phyloP scores from a whole-genome alignment of 53 echinoderm and acorn worm genomes.

The Temnopleurus reevesii region DNA sequence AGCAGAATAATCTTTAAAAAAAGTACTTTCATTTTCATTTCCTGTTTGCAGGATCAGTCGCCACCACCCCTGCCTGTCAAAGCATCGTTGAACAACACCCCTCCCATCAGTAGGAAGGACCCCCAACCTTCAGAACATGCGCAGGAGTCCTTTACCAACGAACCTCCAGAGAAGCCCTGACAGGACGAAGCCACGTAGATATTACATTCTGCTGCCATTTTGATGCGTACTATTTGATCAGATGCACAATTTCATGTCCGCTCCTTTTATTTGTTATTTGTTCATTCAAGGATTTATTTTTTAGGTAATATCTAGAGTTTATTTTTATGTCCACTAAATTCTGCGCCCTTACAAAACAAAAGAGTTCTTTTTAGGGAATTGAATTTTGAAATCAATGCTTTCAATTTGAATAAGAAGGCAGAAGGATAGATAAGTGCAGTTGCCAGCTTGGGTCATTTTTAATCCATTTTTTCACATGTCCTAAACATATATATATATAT shows the following conservation, averaged over 20 bases:
- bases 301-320: no score
- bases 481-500: no score
- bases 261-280: not conserved
- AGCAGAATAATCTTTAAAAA: no score
- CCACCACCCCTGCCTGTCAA: constrained; percentile 63
- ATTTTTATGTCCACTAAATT: no score
- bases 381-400: no score
- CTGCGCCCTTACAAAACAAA: no score
- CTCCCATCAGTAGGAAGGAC: constrained; percentile 21
- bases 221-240: not conserved
- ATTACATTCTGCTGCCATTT: not conserved
- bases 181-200: not conserved
- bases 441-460: no score
- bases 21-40: constrained; percentile 39
- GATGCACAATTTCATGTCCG: not conserved
- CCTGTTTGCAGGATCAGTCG: constrained; percentile 35
- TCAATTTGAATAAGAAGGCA: no score
- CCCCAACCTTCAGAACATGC: not conserved
- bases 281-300: no score
- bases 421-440: no score
- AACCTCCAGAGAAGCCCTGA: constrained; percentile 48
- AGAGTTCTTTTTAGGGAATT: no score
- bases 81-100: constrained; percentile 22
- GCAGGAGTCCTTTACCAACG: constrained; percentile 34
- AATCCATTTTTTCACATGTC: no score